Evolutionary conservation across 2,888 invertebrate species (phyloP), one percentile per base, ranked within the genome.

Genomic region (Thera obeliscata): DNA sequence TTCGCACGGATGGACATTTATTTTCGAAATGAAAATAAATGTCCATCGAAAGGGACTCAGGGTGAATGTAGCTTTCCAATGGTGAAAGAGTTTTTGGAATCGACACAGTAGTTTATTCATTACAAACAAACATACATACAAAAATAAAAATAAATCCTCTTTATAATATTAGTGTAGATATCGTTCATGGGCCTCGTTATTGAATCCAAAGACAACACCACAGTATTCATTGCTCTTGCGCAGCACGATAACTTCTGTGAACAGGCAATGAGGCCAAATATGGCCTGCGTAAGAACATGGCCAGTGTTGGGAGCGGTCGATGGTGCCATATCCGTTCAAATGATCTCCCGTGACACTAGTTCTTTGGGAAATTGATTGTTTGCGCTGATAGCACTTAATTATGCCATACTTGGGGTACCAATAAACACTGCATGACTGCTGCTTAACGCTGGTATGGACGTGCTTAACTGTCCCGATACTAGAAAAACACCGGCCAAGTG

Each of bases 251-350:
- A 60, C 69, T 71, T 71, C 70, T 63, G 60, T 60, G 66, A 67
- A 69, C 54, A 46, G 50, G 70, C 67, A 58, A 64, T 65, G 41
- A 62, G 35, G 59, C 75, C 76, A 52, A 78, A 70, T 74, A 77
- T 56, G 76, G 81, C 38, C 41, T 48, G n/a, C 49, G 50, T 69
- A 52, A 33, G 52, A 70, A 72, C 72, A 59, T 63, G 62, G 61
- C 69, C 71, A 69, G 61, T 71, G 76, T 76, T 72, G 70, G 72
- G 71, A 77, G 74, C 71, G 72, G 73, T 73, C 41, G 73, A 72
- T 75, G 69, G 75, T 75, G 70, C 79, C 78, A 72, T 83, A 80
- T 76, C 70, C 56, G 77, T 67, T 60, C 9, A 70, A 80, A 79
- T 76, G 76, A 75, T 75, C 76, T 67, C 59, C 63, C 33, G 70